Base-by-base conservation (phyloP, 2,113 vertebrate genomes). In the Neodontobutis hainanensis region DNA sequence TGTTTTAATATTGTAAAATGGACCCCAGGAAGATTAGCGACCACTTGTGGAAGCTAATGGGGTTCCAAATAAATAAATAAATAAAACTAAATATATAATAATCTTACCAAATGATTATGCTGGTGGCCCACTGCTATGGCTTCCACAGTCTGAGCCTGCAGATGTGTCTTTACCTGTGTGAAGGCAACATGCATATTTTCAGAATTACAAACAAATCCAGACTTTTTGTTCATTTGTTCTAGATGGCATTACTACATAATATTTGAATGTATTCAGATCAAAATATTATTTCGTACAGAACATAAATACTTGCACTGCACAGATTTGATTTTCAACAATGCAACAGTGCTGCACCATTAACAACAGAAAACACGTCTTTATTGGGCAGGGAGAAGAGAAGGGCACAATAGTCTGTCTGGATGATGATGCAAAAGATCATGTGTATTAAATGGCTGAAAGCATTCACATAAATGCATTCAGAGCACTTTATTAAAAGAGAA, bases 121-220 rank as follows among this genome's bases (percentile, higher is more conserved):
- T 99, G 97, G 86, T 98, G 94, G 11, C 97, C 97, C 27, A 98
- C 95, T 0, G 95, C 95, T 40, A 97, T 77, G 0, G 92, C 45
- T 0, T 92, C 72, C 77, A 93, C 69, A 0, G 94, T 92, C 87
- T 99, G 95, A 32, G 96, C 94, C 82, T 98, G 97, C 34, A 97
- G 93, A 57, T 96, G 97, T 0, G 96, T 99, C 84, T 99, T 99
- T 53, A 99, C 91, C 97, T 99, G 61, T 7, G 44, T 47, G 44
- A 68, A 68, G 8, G 5, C 11, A 56, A 4, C 11, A 72, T 57
- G 7, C 36, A 14, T 27, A 53, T 44, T 4, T 7, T n/a, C 6
- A 36, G 38, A 36, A 53, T 35, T 14, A 32, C 44, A 57, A 9
- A 43, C 6, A 43, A 61, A 66, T 68, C 27, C 12, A 59, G 46